Evolutionary conservation across 2,797 vertebrate species (phyloP), one percentile per base, ranked within the genome.

Genomic region (Acomys russatus): DNA sequence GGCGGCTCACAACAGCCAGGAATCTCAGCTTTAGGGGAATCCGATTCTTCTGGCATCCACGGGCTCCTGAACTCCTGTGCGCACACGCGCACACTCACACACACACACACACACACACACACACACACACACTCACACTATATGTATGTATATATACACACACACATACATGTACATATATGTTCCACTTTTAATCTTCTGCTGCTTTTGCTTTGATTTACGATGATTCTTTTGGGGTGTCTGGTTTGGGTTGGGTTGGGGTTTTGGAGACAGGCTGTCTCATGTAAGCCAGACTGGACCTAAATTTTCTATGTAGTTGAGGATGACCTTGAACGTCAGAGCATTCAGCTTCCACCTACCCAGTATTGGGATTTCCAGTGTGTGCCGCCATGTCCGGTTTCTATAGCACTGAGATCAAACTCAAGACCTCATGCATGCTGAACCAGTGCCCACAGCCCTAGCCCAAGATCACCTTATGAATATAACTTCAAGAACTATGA

Each of bases 401-500:
- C 33, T 33, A 10, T 33, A 18, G 56, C 33, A 18, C 86, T 33
- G 56, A 11, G 18, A 22, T 63, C 35, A 20, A 74, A 30, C 25
- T 30, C 22, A 70, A 0, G 23, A 33, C 28, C 33, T 73, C 33
- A 2, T 18, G 17, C 68, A 56, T 73, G 54, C 11, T 86, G 23
- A 25, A 30, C 8, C 33, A 54, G 12, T 22, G 17, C 4, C 68
- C 9, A 28, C 23, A 5, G 1, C 2, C n/a, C 85, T 33, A 73
- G 22, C 28, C 33, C 38, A 3, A 49, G 38, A 20, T 22, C 18
- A 3, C 66, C 30, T 85, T 54, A 95, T 76, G 90, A 44, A 35
- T 94, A 78, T n/a, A 87, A 87, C 18, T 70, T 96, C 49, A 94
- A 89, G 96, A 96, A 68, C 51, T 64, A 25, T 18, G 35, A 91